phyloP scores from a whole-genome alignment of 2,888 invertebrate species.

The Lingula anatina region DNA sequence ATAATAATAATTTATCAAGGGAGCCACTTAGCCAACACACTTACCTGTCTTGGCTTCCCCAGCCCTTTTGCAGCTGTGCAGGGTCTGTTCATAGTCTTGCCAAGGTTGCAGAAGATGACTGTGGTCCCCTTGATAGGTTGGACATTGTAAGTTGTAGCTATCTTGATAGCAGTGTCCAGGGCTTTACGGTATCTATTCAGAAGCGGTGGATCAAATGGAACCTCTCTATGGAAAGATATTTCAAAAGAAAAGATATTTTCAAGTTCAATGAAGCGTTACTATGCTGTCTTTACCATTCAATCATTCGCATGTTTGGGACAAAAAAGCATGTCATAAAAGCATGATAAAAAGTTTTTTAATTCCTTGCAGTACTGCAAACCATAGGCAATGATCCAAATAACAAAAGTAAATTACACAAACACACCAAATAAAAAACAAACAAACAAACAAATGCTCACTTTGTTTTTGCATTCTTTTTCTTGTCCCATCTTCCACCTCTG shows the following conservation, averaged over 20 bases:
- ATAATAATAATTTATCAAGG: too few relatives aligned
- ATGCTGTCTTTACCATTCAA: too few relatives aligned
- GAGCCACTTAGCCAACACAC: too few relatives aligned
- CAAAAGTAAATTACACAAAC: too few relatives aligned
- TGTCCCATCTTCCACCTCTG: constrained; percentile 23
- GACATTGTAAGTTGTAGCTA: constrained; percentile 53
- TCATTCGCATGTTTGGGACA: too few relatives aligned
- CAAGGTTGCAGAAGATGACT: constrained; percentile 47
- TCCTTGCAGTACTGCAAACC: too few relatives aligned
- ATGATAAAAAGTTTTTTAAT: too few relatives aligned
- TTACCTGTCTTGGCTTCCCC: constrained; percentile 46
- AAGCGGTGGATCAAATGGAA: constrained; percentile 28
- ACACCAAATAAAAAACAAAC: too few relatives aligned
- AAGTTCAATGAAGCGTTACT: not conserved
- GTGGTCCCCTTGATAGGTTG: constrained; percentile 52
- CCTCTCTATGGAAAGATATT: constrained; percentile 29
- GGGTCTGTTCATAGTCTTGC: constrained; percentile 22
- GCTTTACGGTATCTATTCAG: constrained; percentile 49
- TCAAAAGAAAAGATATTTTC: not conserved
- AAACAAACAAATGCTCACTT: constrained; percentile 8
- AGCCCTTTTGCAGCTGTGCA: constrained; percentile 47
- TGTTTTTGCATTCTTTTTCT: constrained; percentile 23
- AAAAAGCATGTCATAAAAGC: too few relatives aligned
- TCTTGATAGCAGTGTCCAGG: constrained; percentile 52
- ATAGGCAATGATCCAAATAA: too few relatives aligned